These are phyloP conservation scores for Dioctria rufipes DNA, from an alignment of 2,888 invertebrate species.

Conservation along the genomic window DNA sequence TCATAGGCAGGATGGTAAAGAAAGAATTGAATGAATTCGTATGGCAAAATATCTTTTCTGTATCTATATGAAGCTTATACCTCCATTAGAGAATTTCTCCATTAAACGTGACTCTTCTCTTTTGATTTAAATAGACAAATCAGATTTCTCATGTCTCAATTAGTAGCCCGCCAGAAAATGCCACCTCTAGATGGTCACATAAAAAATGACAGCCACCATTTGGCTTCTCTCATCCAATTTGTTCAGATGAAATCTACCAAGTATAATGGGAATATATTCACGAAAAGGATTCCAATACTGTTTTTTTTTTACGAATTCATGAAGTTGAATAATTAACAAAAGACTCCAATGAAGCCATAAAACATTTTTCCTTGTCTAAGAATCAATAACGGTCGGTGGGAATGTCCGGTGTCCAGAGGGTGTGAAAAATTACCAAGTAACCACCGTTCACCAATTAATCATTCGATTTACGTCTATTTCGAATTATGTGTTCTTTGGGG, in stretches of 20 bases:
- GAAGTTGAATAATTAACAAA: slow-evolving; percentile 59
- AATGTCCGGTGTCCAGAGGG: slow-evolving; percentile 14
- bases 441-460: slow-evolving; percentile 50
- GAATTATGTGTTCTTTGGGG: slow-evolving; percentile 44
- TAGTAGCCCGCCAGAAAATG: slow-evolving; percentile 28
- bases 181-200: slow-evolving; percentile 10
- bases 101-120: too few species aligned
- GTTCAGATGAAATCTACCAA: background rate
- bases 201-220: slow-evolving; percentile 33
- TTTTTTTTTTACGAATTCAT: slow-evolving; percentile 54
- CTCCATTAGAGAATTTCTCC: too few species aligned
- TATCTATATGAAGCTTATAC: too few species aligned
- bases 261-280: too few species aligned
- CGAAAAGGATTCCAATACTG: background rate
- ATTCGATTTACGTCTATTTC: slow-evolving; percentile 49
- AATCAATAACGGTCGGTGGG: slow-evolving; percentile 37
- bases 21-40: too few species aligned
- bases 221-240: background rate
- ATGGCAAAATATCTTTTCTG: too few species aligned
- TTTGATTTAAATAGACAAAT: too few species aligned
- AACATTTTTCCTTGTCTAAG: slow-evolving; percentile 42
- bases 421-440: slow-evolving; percentile 48
- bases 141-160: background rate
- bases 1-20: too few species aligned
- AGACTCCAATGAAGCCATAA: slow-evolving; percentile 42